Evolutionary conservation across 2,888 invertebrate species (phyloP).

Genomic region (Spatulosminthurus flaviceps): DNA sequence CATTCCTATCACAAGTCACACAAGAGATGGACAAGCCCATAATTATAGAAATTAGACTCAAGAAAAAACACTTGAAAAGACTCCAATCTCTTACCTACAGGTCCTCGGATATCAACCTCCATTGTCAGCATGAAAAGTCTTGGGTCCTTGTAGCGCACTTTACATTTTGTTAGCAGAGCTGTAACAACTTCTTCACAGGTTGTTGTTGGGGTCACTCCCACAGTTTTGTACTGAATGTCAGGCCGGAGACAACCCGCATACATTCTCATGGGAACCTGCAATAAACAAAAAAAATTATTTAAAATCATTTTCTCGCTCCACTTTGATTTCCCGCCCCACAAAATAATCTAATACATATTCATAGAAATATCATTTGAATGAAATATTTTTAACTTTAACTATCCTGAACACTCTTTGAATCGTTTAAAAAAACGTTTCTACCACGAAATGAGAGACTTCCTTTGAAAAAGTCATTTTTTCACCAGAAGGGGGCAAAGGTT

Average conservation of each 20-base stretch:
- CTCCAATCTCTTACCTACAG: conserved; percentile 66
- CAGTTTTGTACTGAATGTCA: conserved; percentile 95
- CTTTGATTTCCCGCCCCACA: too few species aligned
- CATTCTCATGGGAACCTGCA: conserved; percentile 90
- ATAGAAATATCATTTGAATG: too few species aligned
- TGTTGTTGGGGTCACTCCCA: conserved; percentile 88
- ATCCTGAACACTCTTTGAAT: too few species aligned
- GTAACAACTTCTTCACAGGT: conserved; percentile 86
- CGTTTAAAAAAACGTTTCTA: too few species aligned
- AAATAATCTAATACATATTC: too few species aligned
- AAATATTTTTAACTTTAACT: too few species aligned
- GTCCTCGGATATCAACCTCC: conserved; percentile 88
- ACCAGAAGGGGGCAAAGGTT: too few species aligned
- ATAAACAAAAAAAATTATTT: conserved; percentile 55
- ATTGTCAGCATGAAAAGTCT: conserved; percentile 92
- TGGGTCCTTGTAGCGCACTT: conserved; percentile 91
- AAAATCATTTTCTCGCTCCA: too few species aligned
- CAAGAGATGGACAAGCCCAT: too few species aligned
- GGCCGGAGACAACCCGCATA: conserved; percentile 88
- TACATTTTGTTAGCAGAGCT: conserved; percentile 85
- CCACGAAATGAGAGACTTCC: too few species aligned
- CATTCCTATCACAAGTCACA: background rate
- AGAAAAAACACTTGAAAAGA: background rate
- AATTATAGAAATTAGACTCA: conserved; percentile 1
- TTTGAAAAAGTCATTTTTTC: too few species aligned